Evolutionary conservation across 2,797 vertebrate genomes (phyloP), one percentile per base, ranked within the genome.

Genomic region (Echiichthys vipera): DNA sequence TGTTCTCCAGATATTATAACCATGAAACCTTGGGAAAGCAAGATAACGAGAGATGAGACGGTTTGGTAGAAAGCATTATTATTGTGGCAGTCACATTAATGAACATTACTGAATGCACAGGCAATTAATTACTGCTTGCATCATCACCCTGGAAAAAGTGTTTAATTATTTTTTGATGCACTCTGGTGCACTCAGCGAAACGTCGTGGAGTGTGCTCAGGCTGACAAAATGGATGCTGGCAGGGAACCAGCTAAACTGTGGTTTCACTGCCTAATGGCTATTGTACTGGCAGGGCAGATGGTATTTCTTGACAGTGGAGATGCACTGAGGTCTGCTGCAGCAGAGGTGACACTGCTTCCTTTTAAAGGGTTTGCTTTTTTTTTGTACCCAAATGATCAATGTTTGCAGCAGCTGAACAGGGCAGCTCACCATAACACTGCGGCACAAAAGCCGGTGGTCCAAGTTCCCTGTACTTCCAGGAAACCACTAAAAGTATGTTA

Each of bases 131-230:
- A 89, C 77, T 87, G 89, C 91, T 89, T 89, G 73, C 89, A 92
- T 92, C 93, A 92, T 92, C 92, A 91, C 86, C 85, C 88, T 81
- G 71, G 81, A 91, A 92, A 93, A 89, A 89, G 84, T 78, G 76
- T 81, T 85, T 91, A 91, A 92, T 93, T 93, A 92, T 91, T 89
- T 93, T 89, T 88, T 70, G 88, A 90, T 87, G 89, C 88, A 88
- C 84, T 89, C 86, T 87, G 85, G 84, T 90, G 77, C 88, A 84
- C 91, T 88, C 88, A 65, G 84, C 56, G 54, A 84, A n/a, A 74
- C 58, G 69, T 79, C 5, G 56, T 72, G 70, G 81, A 83, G 84
- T 89, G 87, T 87, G 89, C 78, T 88, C 84, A 80, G 85, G 87
- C 82, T 88, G 84, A 89, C 81, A 89, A 89, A 90, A 89, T 88